Conservation (phyloP, 2,797 vertebrate genomes). For the Cossypha dichroa region DNA sequence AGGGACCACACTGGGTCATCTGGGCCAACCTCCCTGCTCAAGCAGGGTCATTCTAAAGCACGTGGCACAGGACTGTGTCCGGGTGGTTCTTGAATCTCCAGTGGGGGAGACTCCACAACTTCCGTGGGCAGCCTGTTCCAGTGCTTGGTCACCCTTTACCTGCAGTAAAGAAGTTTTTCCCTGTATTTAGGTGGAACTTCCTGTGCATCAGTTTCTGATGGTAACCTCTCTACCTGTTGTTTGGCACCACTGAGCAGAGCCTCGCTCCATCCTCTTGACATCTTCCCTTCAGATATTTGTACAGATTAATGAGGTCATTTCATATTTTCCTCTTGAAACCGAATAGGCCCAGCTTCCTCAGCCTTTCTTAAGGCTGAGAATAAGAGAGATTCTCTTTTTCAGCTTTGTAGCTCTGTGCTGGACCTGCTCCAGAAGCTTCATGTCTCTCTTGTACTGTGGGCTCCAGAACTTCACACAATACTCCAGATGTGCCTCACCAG, state of each 20-base stretch:
- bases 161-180: not conserved
- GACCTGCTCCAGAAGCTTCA: not conserved
- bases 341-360: not conserved
- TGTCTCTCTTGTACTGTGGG: not conserved
- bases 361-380: not conserved
- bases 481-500: not conserved
- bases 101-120: not conserved
- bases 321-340: not conserved
- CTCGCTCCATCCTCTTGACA: not conserved
- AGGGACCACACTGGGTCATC: not conserved
- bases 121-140: not conserved
- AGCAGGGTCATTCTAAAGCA: not conserved
- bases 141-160: not conserved
- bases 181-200: not conserved
- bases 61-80: accelerated
- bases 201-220: not conserved
- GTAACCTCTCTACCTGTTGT: not conserved
- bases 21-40: not conserved
- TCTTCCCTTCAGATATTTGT: not conserved
- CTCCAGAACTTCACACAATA: accelerated
- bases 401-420: not conserved
- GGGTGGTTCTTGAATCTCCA: not conserved
- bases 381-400: not conserved
- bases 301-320: not conserved
- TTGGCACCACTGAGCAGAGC: not conserved